These are phyloP conservation scores for Phymanthus crucifer DNA, from an alignment of 92 coral and sea anemone genomes.

Conservation along the genomic window DNA sequence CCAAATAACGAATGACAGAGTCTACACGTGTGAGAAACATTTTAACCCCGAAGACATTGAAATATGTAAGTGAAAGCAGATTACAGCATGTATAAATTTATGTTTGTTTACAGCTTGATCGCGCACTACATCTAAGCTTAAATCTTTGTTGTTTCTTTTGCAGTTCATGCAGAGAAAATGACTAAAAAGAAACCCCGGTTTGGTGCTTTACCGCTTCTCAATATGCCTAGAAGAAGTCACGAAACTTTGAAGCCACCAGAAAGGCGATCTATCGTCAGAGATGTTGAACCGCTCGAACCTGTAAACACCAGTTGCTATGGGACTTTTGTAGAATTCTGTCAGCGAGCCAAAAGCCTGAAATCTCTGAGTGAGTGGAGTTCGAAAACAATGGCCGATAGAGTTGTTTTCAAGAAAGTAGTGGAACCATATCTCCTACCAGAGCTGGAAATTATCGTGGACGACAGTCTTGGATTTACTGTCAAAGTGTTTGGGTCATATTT, in stretches of 20 bases:
- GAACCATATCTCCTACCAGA: conserved; percentile 51
- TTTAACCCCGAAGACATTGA: conserved; percentile 47
- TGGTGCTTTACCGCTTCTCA: conserved; percentile 47
- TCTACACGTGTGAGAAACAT: conserved; percentile 52
- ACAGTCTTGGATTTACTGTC: conserved; percentile 61
- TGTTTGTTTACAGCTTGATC: neutral
- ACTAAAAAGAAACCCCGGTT: conserved; percentile 35
- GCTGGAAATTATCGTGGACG: conserved; percentile 53
- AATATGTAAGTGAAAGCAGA: conserved; percentile 40
- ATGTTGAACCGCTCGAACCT: conserved; percentile 20
- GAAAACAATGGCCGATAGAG: conserved; percentile 26
- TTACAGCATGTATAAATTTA: too few relatives aligned
- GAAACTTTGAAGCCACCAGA: conserved; percentile 35
- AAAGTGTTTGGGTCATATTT: conserved; percentile 52
- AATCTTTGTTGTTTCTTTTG: too few relatives aligned
- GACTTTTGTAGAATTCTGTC: conserved; percentile 53
- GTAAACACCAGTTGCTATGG: conserved; percentile 41
- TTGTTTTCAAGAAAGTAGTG: conserved; percentile 38
- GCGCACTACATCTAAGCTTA: neutral
- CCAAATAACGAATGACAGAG: conserved; percentile 24
- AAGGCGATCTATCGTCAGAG: conserved; percentile 52
- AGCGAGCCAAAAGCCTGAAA: conserved; percentile 39
- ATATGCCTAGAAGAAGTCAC: conserved; percentile 56
- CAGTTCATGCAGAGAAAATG: conserved; percentile 43
- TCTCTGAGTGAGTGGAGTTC: conserved; percentile 52